Base-by-base conservation (phyloP, 92 coral and sea anemone genomes). In the Porites lobata region DNA sequence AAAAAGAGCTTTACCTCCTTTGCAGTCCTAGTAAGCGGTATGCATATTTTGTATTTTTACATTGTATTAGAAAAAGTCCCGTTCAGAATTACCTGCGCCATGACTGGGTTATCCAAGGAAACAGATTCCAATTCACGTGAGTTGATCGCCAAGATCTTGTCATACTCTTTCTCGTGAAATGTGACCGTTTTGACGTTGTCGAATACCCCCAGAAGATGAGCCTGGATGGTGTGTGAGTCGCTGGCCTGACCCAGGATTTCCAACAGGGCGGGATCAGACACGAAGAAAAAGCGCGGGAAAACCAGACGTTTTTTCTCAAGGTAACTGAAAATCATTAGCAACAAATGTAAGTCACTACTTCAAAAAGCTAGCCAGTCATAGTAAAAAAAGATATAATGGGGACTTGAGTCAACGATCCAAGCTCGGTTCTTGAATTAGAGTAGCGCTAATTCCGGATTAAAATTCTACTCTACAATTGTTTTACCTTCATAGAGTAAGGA, bases 171-270 rank as follows among this genome's bases (percentile, higher is more conserved):
- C 86, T 95, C 99, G 69, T 97, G 98, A 79, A 97, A 97, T 4
- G 99, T 90, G 52, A 97, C 99, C 0, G 99, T 97, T 93, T 97
- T 94, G 57, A 97, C 94, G 84, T 97, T 97, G 58, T 97, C 99
- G 64, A 97, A 97, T 66, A 97, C 94, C 3, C 99, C 98, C 71
- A 97, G 86, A 51, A 97, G 79, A 78, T 97, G 99, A 6, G 99
- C 99, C 83, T 98, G 99, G 47, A 98, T 98, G 54, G 99, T 98
- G 89, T 98, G 99, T 2, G 99, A 98, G 91, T 98, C 99, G 62
- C 99, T 98, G 52, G 99, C 99, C 85, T 98, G 99, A 18, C 99
- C 99, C 69, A 98, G 93, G 78, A 98, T 98, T 90, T 98, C 99
- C 88, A 98, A 76, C 70, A 98, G 89, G 47, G 99, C 99, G 11